phyloP scores from a whole-genome alignment of 2,888 invertebrate species.

The Ochropleura leucogaster region DNA sequence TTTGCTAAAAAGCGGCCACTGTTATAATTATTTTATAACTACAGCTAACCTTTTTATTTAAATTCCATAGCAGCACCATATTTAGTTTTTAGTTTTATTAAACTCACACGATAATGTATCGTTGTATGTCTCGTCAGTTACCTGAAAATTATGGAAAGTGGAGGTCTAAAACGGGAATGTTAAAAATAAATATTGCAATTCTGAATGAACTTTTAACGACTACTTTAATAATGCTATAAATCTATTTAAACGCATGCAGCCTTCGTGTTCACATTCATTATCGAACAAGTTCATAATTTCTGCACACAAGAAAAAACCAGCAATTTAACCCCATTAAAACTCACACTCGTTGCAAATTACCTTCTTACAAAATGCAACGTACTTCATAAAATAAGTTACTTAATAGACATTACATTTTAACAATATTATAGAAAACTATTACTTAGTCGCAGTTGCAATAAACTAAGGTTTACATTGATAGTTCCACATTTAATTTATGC shows the following conservation, averaged over 20 bases:
- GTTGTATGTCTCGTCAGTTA: not conserved
- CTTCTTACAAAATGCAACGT: conserved; percentile 17
- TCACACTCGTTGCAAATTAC: conserved; percentile 42
- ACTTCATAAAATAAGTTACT: conserved; percentile 31
- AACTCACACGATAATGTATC: too few relatives aligned
- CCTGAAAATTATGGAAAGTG: too few relatives aligned
- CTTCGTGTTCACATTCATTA: conserved; percentile 43
- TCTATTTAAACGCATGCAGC: conserved; percentile 24
- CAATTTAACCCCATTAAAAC: conserved; percentile 50
- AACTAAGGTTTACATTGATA: conserved; percentile 54
- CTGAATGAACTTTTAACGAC: not conserved
- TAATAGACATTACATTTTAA: conserved; percentile 27
- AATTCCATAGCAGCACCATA: not conserved
- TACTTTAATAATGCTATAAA: conserved; percentile 28
- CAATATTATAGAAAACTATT: conserved; percentile 48
- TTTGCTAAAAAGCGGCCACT: not conserved
- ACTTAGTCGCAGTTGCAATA: conserved; percentile 52
- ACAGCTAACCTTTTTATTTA: not conserved
- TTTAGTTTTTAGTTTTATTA: not conserved
- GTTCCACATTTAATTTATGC: conserved; percentile 74
- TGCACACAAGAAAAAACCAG: conserved; percentile 20
- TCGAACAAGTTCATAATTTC: conserved; percentile 23
- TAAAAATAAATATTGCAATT: too few relatives aligned
- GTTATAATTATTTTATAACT: not conserved
- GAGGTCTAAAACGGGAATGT: too few relatives aligned